Percentiles rank a stretch among this genome's conserved stretches.
These are phyloP conservation scores for Cataglyphis cursor DNA, from an alignment of 2,888 invertebrate genomes.

Conservation along the genomic window DNA sequence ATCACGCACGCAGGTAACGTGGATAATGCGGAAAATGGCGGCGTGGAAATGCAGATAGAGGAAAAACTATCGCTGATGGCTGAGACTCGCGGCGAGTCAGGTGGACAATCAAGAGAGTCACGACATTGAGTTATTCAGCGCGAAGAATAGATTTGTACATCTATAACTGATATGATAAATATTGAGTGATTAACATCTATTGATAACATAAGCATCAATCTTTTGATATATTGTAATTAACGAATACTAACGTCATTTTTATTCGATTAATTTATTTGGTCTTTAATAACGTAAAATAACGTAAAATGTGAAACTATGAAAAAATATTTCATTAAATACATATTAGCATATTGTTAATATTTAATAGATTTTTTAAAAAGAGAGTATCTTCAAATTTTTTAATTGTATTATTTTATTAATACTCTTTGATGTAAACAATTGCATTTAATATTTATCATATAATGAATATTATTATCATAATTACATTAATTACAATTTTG, in stretches of 20 bases:
- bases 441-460: neutral
- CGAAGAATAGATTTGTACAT: slow-evolving; percentile 38
- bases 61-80: slow-evolving; percentile 37
- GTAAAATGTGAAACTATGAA: too few species aligned
- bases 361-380: neutral
- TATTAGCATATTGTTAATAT: neutral
- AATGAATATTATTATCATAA: neutral
- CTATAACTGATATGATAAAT: slow-evolving; percentile 6
- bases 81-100: slow-evolving; percentile 28
- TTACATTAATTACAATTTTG: neutral
- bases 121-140: slow-evolving; percentile 47
- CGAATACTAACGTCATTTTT: neutral
- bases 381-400: neutral
- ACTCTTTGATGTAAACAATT: neutral
- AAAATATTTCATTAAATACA: neutral
- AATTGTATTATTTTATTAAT: slow-evolving; percentile 8
- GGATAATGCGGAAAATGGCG: slow-evolving; percentile 38
- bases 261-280: neutral
- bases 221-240: neutral
- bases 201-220: neutral
- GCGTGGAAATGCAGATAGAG: slow-evolving; percentile 41
- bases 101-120: slow-evolving; percentile 31
- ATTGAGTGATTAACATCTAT: slow-evolving; percentile 5
- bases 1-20: slow-evolving; percentile 55
- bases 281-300: neutral